Conservation (phyloP, 1,140 invertebrate species). For the Nomia melanderi region DNA sequence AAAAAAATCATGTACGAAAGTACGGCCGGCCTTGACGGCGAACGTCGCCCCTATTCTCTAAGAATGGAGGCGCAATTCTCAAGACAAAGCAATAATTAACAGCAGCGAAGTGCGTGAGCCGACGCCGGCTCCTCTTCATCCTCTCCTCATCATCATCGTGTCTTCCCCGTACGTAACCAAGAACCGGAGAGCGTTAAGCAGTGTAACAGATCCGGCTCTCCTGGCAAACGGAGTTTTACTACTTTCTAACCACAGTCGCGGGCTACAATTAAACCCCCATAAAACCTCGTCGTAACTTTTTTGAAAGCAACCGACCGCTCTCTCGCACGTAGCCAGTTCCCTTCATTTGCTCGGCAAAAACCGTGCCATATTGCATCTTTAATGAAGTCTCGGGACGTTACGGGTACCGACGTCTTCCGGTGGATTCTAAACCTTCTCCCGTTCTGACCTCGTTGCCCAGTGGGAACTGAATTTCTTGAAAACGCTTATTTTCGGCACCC, state of each 20-base stretch:
- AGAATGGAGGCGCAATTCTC: constrained; percentile 45
- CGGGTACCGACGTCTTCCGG: constrained; percentile 59
- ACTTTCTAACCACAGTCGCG: constrained; percentile 77
- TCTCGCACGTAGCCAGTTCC: constrained; percentile 41
- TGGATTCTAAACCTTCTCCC: constrained; percentile 41
- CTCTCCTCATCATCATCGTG: constrained; percentile 32
- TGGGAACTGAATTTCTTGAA: constrained; percentile 6
- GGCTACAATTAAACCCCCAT: constrained; percentile 78
- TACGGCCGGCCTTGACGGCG: constrained; percentile 47
- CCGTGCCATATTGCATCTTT: constrained; percentile 68
- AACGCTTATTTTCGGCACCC: constrained; percentile 26
- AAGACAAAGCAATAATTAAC: constrained; percentile 69
- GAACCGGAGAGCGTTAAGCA: constrained; percentile 61
- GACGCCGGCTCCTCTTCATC: constrained; percentile 27
- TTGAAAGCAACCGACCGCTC: constrained; percentile 66
- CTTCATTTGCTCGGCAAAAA: constrained; percentile 63
- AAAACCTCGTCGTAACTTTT: constrained; percentile 77
- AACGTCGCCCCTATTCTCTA: constrained; percentile 47
- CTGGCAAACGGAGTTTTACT: constrained; percentile 72
- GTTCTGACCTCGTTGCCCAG: not conserved
- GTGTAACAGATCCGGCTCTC: constrained; percentile 57
- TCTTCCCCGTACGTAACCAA: constrained; percentile 39
- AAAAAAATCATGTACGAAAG: not conserved
- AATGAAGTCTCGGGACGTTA: constrained; percentile 68
- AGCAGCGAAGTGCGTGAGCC: constrained; percentile 57